A percentile compares a stretch with the other conserved stretches of the same genome.
These are phyloP conservation scores for Megalonaias nervosa DNA, from an alignment of 1,140 invertebrate genomes.

Conservation along the genomic window DNA sequence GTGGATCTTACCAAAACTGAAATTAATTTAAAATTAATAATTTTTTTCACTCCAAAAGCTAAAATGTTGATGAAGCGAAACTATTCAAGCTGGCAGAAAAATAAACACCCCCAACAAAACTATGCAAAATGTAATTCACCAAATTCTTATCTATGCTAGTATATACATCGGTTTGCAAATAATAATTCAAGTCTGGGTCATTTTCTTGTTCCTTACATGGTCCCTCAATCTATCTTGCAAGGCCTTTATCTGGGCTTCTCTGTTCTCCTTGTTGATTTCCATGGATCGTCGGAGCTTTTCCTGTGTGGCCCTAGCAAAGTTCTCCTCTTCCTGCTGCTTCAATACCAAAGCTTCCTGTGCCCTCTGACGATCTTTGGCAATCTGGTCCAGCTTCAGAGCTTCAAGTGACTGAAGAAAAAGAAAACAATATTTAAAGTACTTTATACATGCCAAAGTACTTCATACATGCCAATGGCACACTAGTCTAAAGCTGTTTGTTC, in stretches of 20 bases:
- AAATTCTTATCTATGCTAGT: background rate
- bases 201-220: slow-evolving; percentile 73
- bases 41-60: too few species aligned
- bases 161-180: slow-evolving; percentile 3
- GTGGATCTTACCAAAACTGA: too few species aligned
- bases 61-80: too few species aligned
- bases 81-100: slow-evolving; percentile 6
- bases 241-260: slow-evolving; percentile 90
- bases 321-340: slow-evolving; percentile 86
- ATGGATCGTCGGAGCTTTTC: slow-evolving; percentile 92
- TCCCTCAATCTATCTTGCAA: slow-evolving; percentile 90
- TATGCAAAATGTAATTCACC: background rate
- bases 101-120: background rate
- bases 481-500: too few species aligned
- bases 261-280: slow-evolving; percentile 88
- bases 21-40: too few species aligned
- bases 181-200: background rate
- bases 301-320: slow-evolving; percentile 87
- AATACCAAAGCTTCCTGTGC: slow-evolving; percentile 92
- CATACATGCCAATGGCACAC: too few species aligned
- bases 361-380: slow-evolving; percentile 85
- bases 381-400: slow-evolving; percentile 82
- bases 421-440: too few species aligned
- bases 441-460: too few species aligned
- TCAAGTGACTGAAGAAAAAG: slow-evolving; percentile 16